Percentiles rank a stretch among this genome's conserved stretches.
Evolutionary conservation across 2,113 vertebrate genomes (phyloP).

Genomic region (Himantopus leucocephalus): DNA sequence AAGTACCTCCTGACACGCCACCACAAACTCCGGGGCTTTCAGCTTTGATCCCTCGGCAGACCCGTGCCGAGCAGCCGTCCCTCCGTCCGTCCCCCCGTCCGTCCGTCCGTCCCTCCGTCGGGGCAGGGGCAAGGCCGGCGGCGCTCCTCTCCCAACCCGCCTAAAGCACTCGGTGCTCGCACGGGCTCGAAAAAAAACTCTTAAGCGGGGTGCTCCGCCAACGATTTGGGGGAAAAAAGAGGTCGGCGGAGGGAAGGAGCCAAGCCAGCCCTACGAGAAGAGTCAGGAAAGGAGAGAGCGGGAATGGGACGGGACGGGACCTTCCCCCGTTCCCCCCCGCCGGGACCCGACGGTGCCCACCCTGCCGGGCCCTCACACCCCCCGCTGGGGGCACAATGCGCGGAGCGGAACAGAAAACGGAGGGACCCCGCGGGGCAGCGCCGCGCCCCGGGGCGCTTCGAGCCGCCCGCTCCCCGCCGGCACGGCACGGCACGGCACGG

Average conservation of each 20-base stretch:
- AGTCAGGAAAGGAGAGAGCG: neutral
- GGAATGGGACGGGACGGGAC: neutral
- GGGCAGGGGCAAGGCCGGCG: neutral
- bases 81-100: too few relatives aligned
- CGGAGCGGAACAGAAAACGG: too few relatives aligned
- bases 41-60: fast-evolving
- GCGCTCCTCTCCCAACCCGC: neutral
- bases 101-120: too few relatives aligned
- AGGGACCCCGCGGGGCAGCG: neutral
- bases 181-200: neutral
- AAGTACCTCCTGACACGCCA: neutral
- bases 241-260: fast-evolving
- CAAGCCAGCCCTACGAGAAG: fast-evolving
- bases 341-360: neutral
- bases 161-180: neutral
- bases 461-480: neutral
- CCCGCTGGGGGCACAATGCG: neutral
- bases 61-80: neutral
- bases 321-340: too few relatives aligned
- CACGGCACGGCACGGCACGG: neutral
- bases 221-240: fast-evolving
- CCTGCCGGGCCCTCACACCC: neutral
- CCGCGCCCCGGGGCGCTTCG: neutral
- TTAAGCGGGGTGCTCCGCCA: neutral
- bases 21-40: neutral